These are phyloP conservation scores for Sebastes nivosus DNA, from an alignment of 2,797 vertebrate species.

Conservation along the genomic window DNA sequence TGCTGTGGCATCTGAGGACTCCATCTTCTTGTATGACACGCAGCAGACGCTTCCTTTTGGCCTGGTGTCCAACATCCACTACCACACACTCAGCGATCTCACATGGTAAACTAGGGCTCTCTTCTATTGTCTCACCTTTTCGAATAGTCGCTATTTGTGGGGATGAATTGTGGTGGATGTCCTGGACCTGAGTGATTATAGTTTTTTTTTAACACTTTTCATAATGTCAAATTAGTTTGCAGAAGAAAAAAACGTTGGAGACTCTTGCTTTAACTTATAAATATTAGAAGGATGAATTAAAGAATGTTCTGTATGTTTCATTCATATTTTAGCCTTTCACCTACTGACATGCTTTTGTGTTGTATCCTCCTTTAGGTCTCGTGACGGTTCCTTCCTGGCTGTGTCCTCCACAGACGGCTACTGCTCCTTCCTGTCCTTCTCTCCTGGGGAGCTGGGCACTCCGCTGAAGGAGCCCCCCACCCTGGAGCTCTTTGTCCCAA, in stretches of 20 bases:
- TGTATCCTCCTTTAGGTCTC: conserved; percentile 84
- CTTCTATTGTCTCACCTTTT: background rate
- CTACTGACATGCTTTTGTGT: background rate
- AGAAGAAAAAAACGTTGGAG: too few species aligned
- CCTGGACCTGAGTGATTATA: background rate
- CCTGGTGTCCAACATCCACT: conserved; percentile 95
- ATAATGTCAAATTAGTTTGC: too few species aligned
- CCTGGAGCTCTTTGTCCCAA: conserved; percentile 80
- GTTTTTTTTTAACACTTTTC: background rate
- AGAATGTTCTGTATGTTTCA: background rate
- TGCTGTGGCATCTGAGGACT: conserved; percentile 96
- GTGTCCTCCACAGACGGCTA: conserved; percentile 98
- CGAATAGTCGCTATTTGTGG: background rate
- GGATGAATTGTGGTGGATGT: background rate
- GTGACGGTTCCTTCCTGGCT: conserved; percentile 92
- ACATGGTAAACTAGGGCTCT: conserved; percentile 85
- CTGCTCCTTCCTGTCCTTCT: conserved; percentile 96
- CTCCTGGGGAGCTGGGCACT: conserved; percentile 89
- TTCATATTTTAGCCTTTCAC: background rate
- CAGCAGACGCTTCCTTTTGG: conserved; percentile 94
- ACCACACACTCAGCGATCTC: conserved; percentile 97
- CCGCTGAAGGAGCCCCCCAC: conserved; percentile 91
- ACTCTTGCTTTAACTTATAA: background rate
- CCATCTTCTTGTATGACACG: conserved; percentile 93
- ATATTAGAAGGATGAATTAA: background rate